Evolutionary conservation across 2,797 vertebrate genomes (phyloP).

Genomic region (Phoebastria nigripes): DNA sequence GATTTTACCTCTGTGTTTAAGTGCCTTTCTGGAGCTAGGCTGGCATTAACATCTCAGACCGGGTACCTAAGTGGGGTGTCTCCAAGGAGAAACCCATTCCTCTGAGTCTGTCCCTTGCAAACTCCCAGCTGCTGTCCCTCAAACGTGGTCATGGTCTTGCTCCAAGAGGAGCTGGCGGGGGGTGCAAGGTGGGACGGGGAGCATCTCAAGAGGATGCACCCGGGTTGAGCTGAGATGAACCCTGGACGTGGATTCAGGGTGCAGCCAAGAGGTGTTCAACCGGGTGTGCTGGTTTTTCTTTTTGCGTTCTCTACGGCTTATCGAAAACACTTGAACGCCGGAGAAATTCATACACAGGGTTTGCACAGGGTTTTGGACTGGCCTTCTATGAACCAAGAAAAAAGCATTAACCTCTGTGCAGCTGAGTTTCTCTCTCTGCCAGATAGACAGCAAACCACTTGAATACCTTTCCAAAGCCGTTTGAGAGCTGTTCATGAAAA

Average conservation of each 20-base stretch:
- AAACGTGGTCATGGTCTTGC: accelerated
- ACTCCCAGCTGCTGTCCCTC: background rate
- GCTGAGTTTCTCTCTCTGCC: background rate
- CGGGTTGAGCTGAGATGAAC: accelerated
- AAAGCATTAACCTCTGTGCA: background rate
- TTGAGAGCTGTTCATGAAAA: background rate
- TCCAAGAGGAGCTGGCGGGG: background rate
- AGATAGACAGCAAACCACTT: background rate
- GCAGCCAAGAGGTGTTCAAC: background rate
- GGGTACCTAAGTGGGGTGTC: background rate
- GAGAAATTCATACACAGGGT: background rate
- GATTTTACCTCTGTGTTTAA: background rate
- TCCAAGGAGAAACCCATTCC: background rate
- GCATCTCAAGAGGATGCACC: background rate
- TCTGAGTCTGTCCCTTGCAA: background rate
- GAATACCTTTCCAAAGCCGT: background rate
- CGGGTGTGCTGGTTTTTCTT: background rate
- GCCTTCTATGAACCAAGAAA: background rate
- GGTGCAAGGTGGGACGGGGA: accelerated
- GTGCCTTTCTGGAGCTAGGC: background rate
- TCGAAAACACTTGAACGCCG: accelerated
- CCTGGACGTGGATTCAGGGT: accelerated
- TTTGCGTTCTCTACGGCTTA: background rate
- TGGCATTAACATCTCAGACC: background rate
- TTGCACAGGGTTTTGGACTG: background rate